Percentiles rank a stretch among this genome's conserved stretches.
phyloP scores from a whole-genome alignment of 2,888 invertebrate species.

The Drosophila kuntzei region DNA sequence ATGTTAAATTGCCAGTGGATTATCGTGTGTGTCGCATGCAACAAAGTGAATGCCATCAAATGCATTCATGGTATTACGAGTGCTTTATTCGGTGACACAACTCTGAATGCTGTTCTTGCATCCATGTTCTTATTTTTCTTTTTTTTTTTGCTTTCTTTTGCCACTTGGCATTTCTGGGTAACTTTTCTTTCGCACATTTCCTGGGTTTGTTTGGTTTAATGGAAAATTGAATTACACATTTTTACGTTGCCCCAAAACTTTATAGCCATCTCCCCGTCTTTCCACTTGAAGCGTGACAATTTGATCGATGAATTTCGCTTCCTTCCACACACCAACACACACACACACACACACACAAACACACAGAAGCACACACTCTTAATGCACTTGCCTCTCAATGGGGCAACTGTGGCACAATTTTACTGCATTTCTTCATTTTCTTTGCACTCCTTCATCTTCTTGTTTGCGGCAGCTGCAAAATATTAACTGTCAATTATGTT shows the following conservation, averaged over 20 bases:
- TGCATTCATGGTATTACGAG: conserved; percentile 27
- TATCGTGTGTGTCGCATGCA: conserved; percentile 6
- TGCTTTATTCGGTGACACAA: conserved; percentile 29
- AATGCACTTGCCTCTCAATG: not conserved
- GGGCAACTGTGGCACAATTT: conserved; percentile 19
- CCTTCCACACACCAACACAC: not conserved
- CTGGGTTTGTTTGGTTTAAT: conserved; percentile 35
- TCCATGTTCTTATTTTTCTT: no score
- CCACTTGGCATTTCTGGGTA: conserved; percentile 1
- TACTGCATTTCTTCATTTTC: conserved; percentile 20
- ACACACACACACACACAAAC: not conserved
- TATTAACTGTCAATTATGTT: conserved; percentile 74
- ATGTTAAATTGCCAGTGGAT: conserved; percentile 5
- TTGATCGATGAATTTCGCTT: conserved; percentile 67
- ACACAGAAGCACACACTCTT: not conserved
- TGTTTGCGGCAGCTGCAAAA: conserved; percentile 64
- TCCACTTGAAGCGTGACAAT: conserved; percentile 47
- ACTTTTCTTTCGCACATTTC: conserved; percentile 13
- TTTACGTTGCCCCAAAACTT: conserved; percentile 20
- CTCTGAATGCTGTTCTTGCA: not conserved
- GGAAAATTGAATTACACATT: conserved; percentile 59
- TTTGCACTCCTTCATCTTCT: not conserved
- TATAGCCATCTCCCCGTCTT: not conserved
- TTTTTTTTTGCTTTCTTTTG: not conserved
- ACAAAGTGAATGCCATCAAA: conserved; percentile 22